Conservation (phyloP, 1,140 invertebrate species). For the Phthorimaea operculella region DNA sequence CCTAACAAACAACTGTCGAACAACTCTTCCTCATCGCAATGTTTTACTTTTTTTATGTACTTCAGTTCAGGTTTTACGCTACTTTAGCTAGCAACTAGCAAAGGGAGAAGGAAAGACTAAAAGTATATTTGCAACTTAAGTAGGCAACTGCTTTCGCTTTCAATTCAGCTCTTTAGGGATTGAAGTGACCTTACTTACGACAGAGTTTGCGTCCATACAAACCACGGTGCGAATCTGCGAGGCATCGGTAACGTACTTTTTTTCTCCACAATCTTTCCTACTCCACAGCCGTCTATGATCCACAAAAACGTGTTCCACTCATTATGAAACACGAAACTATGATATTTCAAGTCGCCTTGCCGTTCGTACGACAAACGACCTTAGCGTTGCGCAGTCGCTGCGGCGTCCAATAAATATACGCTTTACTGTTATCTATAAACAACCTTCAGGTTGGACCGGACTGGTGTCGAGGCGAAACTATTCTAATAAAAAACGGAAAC, state of each 20-base stretch:
- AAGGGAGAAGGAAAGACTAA: too few relatives aligned
- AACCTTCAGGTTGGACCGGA: conserved; percentile 54
- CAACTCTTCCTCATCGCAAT: not conserved
- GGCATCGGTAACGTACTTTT: not conserved
- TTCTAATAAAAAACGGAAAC: conserved; percentile 63
- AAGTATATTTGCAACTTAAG: too few relatives aligned
- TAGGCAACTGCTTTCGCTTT: too few relatives aligned
- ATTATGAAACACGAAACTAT: conserved; percentile 65
- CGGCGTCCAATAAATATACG: conserved; percentile 56
- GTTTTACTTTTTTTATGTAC: conserved; percentile 1
- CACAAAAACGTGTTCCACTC: conserved; percentile 59
- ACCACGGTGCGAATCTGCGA: not conserved
- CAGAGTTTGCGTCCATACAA: too few relatives aligned
- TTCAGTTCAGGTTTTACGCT: too few relatives aligned
- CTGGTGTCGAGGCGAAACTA: conserved; percentile 64
- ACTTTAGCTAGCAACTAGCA: too few relatives aligned
- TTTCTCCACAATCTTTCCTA: conserved; percentile 17
- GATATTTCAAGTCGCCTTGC: conserved; percentile 53
- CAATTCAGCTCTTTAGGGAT: too few relatives aligned
- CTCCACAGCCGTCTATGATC: conserved; percentile 40
- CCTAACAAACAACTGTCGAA: not conserved
- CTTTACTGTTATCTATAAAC: conserved; percentile 65
- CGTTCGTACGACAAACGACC: conserved; percentile 40
- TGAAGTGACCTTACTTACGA: too few relatives aligned
- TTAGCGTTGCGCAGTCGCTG: conserved; percentile 45